Evolutionary conservation across 1,140 invertebrate species (phyloP).

Genomic region (Idris sp.): DNA sequence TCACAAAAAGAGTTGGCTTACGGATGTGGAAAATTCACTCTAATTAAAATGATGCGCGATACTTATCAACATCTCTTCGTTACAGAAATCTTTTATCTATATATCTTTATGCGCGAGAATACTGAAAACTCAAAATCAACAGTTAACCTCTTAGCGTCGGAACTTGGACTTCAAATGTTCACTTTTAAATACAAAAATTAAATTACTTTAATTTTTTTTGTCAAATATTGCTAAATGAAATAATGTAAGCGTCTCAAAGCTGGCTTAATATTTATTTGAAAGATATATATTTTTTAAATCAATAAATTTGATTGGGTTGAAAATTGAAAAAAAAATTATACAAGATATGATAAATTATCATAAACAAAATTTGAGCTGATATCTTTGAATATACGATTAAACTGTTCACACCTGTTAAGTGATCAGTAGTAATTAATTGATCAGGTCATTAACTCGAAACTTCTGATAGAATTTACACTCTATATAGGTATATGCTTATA

Average conservation of each 20-base stretch:
- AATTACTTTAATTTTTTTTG: constrained; percentile 17
- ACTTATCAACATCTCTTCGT: constrained; percentile 38
- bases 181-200: constrained; percentile 12
- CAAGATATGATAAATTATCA: not conserved
- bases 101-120: constrained; percentile 6
- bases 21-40: constrained; percentile 25
- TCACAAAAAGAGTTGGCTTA: constrained; percentile 1
- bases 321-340: no score
- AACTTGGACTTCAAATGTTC: constrained; percentile 22
- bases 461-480: constrained; percentile 52
- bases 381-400: constrained; percentile 52
- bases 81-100: constrained; percentile 14
- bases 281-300: no score
- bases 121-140: constrained; percentile 20
- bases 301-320: no score
- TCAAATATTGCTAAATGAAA: no score
- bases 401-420: constrained; percentile 52
- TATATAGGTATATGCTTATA: constrained; percentile 18
- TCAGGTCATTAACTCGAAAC: constrained; percentile 54
- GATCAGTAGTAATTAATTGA: constrained; percentile 58
- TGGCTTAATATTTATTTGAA: no score
- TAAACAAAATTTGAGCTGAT: constrained; percentile 11
- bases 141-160: constrained; percentile 27
- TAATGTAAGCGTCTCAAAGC: no score
- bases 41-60: constrained; percentile 39